Conservation (phyloP, 2,113 vertebrate species). For the Dipodomys merriami region DNA sequence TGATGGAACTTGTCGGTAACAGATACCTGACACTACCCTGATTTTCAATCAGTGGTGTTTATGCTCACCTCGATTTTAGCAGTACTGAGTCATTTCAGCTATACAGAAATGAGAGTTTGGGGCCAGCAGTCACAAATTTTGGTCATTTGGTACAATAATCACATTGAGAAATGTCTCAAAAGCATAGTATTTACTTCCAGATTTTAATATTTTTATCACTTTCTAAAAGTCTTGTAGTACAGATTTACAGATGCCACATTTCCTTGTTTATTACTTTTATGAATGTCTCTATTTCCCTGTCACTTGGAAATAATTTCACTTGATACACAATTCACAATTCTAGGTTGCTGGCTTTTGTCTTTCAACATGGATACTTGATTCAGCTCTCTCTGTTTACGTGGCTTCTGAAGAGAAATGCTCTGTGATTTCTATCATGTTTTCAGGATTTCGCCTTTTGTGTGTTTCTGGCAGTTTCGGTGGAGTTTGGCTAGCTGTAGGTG, state of each 20-base stretch:
- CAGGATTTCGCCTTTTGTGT: not conserved
- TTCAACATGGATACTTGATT: not conserved
- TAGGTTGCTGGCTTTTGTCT: not conserved
- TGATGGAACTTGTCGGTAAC: fast-evolving
- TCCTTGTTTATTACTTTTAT: not conserved
- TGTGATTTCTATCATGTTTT: not conserved
- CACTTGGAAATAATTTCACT: not conserved
- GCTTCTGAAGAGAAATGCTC: not conserved
- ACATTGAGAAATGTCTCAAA: not conserved
- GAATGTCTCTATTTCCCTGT: not conserved
- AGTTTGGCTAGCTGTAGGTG: not conserved
- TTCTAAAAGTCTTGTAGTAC: not conserved
- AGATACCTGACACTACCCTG: not conserved
- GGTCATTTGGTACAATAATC: not conserved
- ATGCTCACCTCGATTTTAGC: not conserved
- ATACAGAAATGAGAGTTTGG: not conserved
- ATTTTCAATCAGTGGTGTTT: too few relatives aligned
- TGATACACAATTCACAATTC: not conserved
- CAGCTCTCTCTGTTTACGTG: not conserved
- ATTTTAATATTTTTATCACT: not conserved
- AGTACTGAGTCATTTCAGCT: not conserved
- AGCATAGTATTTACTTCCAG: not conserved
- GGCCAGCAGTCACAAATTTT: not conserved
- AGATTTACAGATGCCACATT: not conserved
- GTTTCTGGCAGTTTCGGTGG: not conserved